Base-by-base conservation (phyloP, 2,888 invertebrate species). In the Lysandra coridon region DNA sequence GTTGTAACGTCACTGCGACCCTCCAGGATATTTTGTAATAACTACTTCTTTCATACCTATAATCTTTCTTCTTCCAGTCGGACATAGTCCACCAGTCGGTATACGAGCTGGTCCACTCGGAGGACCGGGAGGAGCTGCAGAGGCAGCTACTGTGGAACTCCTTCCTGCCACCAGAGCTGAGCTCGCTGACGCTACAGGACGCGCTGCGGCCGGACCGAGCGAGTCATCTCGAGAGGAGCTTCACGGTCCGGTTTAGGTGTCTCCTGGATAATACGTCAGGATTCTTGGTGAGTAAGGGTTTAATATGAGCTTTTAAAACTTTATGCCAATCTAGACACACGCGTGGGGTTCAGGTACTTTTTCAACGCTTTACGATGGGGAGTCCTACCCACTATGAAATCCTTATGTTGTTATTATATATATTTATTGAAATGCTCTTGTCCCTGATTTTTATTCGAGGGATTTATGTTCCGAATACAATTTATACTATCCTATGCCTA, bases 11-110 rank as follows among this genome's bases (percentile, higher is more conserved):
- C 10, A 49, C 49, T 49, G 49, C 49, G 10, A 49, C 49, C 44
- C 10, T 49, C 12, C 10, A 49, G 44, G 49, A 12, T 49, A 23
- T 23, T 23, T 1, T 49, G 12, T 44, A 10, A 2, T 10, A 0
- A 2, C 23, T 64, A 64, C 64, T 30, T 30, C 4, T 30, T 1
- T 1, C 23, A 30, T 3, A 64, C 30, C 2, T 64, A 12, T 30
- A 4, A 30, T 7, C 6, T 1, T 0, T 4, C 30, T 44, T 53
- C 84, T 96, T 96, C 57, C 96, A 99, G 99, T 99, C 99, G 85
- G 99, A 99, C 92, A 99, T 99, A 86, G 99, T 99, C 81, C 99
- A 99, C 92, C 99, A 99, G 91, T 99, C 99, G 83, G 99, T 99
- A 79, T 99, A 99, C 95, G 99, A 99, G 93, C 95, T 99, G 90